These are phyloP conservation scores for Phorcus lineatus DNA, from an alignment of 2,888 invertebrate genomes.

Conservation along the genomic window DNA sequence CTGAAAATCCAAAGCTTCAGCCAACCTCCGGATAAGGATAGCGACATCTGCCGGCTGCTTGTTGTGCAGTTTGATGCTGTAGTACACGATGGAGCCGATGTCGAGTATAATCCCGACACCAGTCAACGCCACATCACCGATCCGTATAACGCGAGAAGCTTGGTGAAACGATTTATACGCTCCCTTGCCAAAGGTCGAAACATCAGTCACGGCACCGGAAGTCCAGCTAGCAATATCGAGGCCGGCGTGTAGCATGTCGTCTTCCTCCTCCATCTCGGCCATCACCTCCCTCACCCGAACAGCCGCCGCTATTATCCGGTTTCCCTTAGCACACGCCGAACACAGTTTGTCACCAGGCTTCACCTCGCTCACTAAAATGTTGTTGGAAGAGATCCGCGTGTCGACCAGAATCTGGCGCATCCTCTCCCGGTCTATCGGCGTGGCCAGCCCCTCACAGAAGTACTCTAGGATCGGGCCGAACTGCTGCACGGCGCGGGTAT, in stretches of 20 bases:
- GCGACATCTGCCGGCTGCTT: background rate
- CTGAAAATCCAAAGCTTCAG: background rate
- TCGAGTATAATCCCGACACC: background rate
- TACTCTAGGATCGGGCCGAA: background rate
- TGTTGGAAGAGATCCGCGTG: background rate
- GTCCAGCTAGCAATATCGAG: background rate
- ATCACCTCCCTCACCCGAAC: background rate
- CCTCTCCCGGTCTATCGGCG: background rate
- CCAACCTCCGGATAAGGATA: background rate
- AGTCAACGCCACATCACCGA: background rate
- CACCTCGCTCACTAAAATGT: background rate
- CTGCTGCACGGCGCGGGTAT: background rate
- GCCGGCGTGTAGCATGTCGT: background rate
- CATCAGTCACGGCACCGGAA: background rate
- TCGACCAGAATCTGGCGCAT: background rate
- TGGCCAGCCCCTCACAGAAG: background rate
- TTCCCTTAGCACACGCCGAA: background rate
- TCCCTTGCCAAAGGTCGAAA: background rate
- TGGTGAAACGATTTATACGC: background rate
- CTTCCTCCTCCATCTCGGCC: background rate
- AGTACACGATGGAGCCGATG: background rate
- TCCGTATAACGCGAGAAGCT: background rate
- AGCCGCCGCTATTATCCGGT: background rate
- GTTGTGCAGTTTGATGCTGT: constrained; percentile 9
- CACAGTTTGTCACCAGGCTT: background rate